Base-by-base conservation (phyloP, 2,113 vertebrate species). In the Diadophis punctatus region DNA sequence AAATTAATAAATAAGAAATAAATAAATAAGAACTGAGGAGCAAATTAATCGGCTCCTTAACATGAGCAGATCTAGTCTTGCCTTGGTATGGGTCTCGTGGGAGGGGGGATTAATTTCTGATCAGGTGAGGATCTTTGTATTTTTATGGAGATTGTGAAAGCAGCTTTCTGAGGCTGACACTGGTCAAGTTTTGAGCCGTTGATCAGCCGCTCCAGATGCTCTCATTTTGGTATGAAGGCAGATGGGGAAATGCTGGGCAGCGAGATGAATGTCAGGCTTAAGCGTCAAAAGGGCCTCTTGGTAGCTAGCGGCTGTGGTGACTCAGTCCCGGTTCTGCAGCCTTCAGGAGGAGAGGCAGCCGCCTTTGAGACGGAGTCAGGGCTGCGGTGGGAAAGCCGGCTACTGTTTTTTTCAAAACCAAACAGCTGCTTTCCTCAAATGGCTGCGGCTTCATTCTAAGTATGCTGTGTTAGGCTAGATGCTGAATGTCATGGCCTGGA, bases 281-380 rank as follows among this genome's bases (percentile, higher is more conserved):
- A 95, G 95, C 94, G 94, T 96, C 96, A 93, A 94, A 92, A 90
- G 93, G 94, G 92, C 95, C 94, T 95, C 94, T 96, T 96, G 94
- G 96, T 95, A 48, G 1, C 93, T 53, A 91, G 94, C 91, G 49
- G 93, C 92, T 93, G 94, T 93, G 94, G 95, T 96, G 94, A 94
- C 97, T 95, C 96, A 92, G 93, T 95, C 94, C 96, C 87, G 88
- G 86, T 46, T 43, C 34, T 43, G 89, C 94, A 92, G 91, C 94
- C 94, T 93, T 93, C 94, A 86, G 89, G 92, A 89, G 7, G 85
- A 7, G 25, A 90, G 92, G 46, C 49, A 85, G 87, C 84, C 68
- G 86, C 0, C 90, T 9, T 86, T 80, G 74, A 43, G 74, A 43
- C 9, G 20, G 74, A 80, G 20, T 43, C 74, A 22, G 68, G 68